Percentiles rank a stretch among this genome's conserved stretches.
These are phyloP conservation scores for Nymphicus hollandicus DNA, from an alignment of 2,113 vertebrate genomes.

Conservation along the genomic window DNA sequence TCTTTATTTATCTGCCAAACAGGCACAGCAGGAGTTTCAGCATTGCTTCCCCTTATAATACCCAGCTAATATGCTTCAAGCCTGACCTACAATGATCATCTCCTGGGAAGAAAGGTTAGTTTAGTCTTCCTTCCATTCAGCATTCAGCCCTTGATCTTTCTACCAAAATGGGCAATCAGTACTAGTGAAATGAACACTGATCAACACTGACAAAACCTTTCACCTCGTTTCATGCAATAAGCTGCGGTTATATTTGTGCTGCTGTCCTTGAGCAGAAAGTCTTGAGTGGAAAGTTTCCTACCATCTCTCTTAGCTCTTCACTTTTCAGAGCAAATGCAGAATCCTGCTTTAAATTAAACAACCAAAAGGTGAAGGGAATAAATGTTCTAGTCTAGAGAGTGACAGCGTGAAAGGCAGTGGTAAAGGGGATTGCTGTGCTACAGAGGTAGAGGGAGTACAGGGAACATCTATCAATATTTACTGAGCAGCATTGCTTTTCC, in stretches of 20 bases:
- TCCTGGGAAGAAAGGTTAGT: slow-evolving; percentile 46
- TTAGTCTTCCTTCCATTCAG: slow-evolving; percentile 22
- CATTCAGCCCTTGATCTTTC: slow-evolving; percentile 48
- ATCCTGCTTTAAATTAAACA: slow-evolving; percentile 19
- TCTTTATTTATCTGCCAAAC: slow-evolving; percentile 64
- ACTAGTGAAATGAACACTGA: slow-evolving; percentile 40
- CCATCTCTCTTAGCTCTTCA: not conserved
- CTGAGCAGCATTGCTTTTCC: slow-evolving; percentile 47
- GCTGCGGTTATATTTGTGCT: not conserved
- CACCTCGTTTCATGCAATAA: not conserved
- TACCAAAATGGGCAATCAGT: slow-evolving; percentile 44
- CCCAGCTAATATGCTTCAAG: slow-evolving; percentile 22
- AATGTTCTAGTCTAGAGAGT: not conserved
- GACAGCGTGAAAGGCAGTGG: slow-evolving; percentile 1
- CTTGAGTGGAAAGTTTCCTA: slow-evolving; percentile 26
- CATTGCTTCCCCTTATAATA: slow-evolving; percentile 45
- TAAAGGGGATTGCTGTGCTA: not conserved
- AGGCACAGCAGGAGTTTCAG: slow-evolving; percentile 59
- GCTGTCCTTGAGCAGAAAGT: not conserved
- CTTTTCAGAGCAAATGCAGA: slow-evolving; percentile 14
- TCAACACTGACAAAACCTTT: slow-evolving; percentile 56
- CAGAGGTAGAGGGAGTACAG: not conserved
- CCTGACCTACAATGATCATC: slow-evolving; percentile 44
- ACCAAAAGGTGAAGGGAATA: slow-evolving; percentile 1
- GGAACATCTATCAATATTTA: slow-evolving; percentile 55